Evolutionary conservation across 2,113 vertebrate species (phyloP).

Genomic region (Gasterosteus nipponicus): DNA sequence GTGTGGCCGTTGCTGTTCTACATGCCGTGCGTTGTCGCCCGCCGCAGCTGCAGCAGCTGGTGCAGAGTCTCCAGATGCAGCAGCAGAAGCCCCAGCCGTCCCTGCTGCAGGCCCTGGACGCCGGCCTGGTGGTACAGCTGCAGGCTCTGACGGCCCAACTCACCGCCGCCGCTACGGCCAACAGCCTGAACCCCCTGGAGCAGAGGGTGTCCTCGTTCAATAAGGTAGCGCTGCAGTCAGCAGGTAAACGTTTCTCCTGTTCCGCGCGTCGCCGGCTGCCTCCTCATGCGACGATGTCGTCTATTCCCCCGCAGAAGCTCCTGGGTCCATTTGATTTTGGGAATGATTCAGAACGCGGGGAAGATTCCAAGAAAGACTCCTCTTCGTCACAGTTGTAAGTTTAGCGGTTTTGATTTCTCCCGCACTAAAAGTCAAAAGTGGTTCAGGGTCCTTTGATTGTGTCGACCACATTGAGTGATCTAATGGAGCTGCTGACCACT

Average conservation of each 20-base stretch:
- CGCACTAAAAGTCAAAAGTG: neutral
- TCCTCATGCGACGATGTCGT: neutral
- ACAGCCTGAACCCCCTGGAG: conserved; percentile 93
- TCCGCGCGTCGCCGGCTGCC: too few species aligned
- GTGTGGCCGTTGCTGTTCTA: neutral
- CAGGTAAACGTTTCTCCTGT: neutral
- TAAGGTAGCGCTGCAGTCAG: conserved; percentile 85
- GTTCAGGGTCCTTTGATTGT: neutral
- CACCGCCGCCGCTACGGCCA: conserved; percentile 95
- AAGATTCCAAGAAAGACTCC: conserved; percentile 94
- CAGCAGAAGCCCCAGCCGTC: conserved; percentile 99
- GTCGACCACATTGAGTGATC: conserved; percentile 2
- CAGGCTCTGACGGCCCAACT: conserved; percentile 98
- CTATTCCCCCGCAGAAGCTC: conserved; percentile 85
- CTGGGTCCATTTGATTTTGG: conserved; percentile 98
- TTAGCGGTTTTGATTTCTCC: neutral
- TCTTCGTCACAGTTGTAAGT: conserved; percentile 91
- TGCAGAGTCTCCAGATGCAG: conserved; percentile 96
- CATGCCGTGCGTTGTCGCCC: conserved; percentile 2
- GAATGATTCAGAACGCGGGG: conserved; percentile 89
- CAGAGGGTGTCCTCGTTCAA: conserved; percentile 96
- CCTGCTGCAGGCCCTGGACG: conserved; percentile 94
- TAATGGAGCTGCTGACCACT: conserved; percentile 19
- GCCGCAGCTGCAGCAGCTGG: conserved; percentile 93
- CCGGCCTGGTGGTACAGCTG: conserved; percentile 95